phyloP scores from a whole-genome alignment of 2,113 vertebrate genomes.

The Semnornis frantzii region DNA sequence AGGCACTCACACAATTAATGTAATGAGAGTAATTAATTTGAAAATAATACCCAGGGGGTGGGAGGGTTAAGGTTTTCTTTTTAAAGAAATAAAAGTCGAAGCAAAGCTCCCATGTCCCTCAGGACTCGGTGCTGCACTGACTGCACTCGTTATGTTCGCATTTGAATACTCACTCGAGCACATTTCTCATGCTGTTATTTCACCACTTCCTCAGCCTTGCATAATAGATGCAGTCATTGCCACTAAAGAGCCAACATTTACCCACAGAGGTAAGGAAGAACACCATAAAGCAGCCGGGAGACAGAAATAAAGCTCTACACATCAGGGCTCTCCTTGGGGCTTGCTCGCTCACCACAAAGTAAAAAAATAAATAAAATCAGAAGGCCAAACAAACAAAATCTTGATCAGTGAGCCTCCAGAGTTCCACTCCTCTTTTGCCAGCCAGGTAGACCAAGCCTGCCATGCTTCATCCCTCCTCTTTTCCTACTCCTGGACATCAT shows the following conservation, averaged over 20 bases:
- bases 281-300: conserved; percentile 7
- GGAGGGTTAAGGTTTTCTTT: conserved; percentile 38
- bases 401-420: accelerated
- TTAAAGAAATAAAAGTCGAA: conserved; percentile 60
- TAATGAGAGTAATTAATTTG: conserved; percentile 72
- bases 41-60: conserved; percentile 64
- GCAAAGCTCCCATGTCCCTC: conserved; percentile 55
- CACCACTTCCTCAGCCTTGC: conserved; percentile 62
- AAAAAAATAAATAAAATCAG: background rate
- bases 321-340: background rate
- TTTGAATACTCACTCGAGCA: conserved; percentile 72
- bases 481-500: background rate
- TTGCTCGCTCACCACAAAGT: background rate
- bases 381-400: background rate
- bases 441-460: background rate
- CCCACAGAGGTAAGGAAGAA: conserved; percentile 52
- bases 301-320: conserved; percentile 31
- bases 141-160: conserved; percentile 69
- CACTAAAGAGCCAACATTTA: conserved; percentile 62
- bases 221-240: conserved; percentile 66
- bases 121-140: conserved; percentile 64
- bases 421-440: background rate
- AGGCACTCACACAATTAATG: conserved; percentile 56
- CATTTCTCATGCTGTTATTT: conserved; percentile 69
- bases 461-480: background rate